A percentile compares a stretch with the other conserved stretches of the same genome.
Conservation (phyloP, 2,888 invertebrate genomes). For the Cryptocheilus praepositus region DNA sequence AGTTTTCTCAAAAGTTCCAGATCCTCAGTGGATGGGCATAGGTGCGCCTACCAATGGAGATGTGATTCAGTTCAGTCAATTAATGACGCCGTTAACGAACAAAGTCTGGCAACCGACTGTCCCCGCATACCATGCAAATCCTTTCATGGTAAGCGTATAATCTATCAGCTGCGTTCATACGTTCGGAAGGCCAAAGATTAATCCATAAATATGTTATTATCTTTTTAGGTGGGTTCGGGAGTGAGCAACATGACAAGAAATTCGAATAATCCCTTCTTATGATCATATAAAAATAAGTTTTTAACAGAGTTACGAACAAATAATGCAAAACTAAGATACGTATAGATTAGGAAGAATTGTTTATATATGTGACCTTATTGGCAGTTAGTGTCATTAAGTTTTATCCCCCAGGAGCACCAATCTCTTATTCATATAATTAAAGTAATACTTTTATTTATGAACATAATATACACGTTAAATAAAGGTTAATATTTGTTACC, state of each 20-base stretch:
- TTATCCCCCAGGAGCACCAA: slow-evolving; percentile 65
- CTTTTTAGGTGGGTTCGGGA: slow-evolving; percentile 68
- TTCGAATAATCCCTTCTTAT: slow-evolving; percentile 80
- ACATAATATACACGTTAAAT: slow-evolving; percentile 71
- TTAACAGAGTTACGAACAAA: slow-evolving; percentile 65
- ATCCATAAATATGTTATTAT: slow-evolving; percentile 9
- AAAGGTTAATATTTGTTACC: slow-evolving; percentile 73
- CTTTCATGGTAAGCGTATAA: slow-evolving; percentile 70
- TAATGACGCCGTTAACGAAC: slow-evolving; percentile 69
- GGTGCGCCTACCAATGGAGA: slow-evolving; percentile 68
- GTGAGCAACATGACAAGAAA: slow-evolving; percentile 72
- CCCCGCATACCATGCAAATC: slow-evolving; percentile 73
- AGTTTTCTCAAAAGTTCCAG: slow-evolving; percentile 48
- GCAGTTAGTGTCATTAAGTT: slow-evolving; percentile 71
- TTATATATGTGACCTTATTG: slow-evolving; percentile 69
- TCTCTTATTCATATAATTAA: slow-evolving; percentile 66
- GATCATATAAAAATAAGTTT: slow-evolving; percentile 66
- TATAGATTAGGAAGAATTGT: slow-evolving; percentile 66
- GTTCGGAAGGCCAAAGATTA: background rate
- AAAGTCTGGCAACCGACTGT: slow-evolving; percentile 73
- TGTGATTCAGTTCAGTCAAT: slow-evolving; percentile 71
- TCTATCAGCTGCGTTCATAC: background rate
- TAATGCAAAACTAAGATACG: slow-evolving; percentile 64
- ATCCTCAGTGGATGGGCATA: slow-evolving; percentile 68
- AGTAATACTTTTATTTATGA: slow-evolving; percentile 73